phyloP scores from a whole-genome alignment of 2,797 vertebrate genomes.

The Sebastes taczanowskii region DNA sequence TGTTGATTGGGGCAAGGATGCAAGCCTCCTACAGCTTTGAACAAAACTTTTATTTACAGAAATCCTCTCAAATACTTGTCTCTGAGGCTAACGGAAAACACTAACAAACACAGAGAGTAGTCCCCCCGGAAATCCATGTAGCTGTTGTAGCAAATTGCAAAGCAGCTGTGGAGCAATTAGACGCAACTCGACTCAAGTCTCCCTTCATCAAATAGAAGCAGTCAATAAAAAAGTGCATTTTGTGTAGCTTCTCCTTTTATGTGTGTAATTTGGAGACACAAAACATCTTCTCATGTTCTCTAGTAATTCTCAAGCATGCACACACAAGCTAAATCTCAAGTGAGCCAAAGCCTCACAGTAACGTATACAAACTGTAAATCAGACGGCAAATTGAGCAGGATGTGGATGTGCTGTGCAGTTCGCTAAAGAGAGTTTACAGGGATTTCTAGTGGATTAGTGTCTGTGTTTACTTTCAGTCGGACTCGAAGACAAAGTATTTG shows the following conservation, averaged over 20 bases:
- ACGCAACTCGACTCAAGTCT: neutral
- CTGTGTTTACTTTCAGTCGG: too few species aligned
- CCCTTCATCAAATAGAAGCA: neutral
- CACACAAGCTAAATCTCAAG: neutral
- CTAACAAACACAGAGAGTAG: neutral
- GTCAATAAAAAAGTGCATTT: neutral
- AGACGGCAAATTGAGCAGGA: accelerated
- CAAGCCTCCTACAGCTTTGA: neutral
- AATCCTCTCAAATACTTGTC: neutral
- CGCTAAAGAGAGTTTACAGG: neutral
- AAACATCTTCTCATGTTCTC: neutral
- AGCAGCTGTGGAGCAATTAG: neutral
- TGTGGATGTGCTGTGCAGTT: neutral
- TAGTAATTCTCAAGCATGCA: neutral
- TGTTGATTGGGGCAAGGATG: neutral
- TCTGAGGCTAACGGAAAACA: neutral
- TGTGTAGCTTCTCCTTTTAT: neutral
- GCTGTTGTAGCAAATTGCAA: neutral
- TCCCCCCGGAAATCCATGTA: neutral
- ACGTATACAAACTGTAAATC: neutral
- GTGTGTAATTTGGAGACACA: neutral
- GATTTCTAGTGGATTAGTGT: neutral
- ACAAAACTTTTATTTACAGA: neutral
- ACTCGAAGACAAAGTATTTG: too few species aligned
- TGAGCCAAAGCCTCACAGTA: neutral